These are phyloP conservation scores for Streptopelia turtur DNA, from an alignment of 2,797 vertebrate genomes.

Conservation along the genomic window DNA sequence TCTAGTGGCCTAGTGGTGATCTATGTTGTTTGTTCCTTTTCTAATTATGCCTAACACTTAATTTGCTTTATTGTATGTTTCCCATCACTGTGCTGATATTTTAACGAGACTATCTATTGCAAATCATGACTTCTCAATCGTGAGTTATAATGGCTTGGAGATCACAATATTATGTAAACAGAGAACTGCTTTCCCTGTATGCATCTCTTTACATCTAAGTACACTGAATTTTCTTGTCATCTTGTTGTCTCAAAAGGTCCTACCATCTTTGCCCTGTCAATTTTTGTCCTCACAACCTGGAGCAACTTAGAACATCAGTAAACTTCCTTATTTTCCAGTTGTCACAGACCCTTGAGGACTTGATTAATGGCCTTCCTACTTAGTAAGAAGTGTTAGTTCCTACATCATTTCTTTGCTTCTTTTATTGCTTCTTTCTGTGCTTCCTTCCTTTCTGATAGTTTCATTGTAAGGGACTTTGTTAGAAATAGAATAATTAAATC, in stretches of 20 bases:
- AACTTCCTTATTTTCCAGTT: neutral
- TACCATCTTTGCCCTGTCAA: neutral
- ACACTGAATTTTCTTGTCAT: neutral
- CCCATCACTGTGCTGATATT: neutral
- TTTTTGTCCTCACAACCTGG: neutral
- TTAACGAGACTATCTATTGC: neutral
- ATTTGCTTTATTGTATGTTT: neutral
- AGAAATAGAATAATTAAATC: neutral
- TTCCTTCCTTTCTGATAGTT: neutral
- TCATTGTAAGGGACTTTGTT: neutral
- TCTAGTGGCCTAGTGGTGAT: neutral
- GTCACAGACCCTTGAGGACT: neutral
- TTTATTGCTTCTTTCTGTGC: neutral
- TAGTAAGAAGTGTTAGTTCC: neutral
- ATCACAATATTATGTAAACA: neutral
- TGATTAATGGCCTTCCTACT: neutral
- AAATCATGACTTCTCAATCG: neutral
- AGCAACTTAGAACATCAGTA: neutral
- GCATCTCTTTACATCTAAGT: neutral
- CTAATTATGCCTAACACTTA: neutral
- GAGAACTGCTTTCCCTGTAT: neutral
- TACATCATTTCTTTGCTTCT: neutral
- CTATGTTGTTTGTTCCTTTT: neutral
- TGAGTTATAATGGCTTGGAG: neutral
- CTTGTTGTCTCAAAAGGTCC: neutral